These are phyloP conservation scores for Xanthorhoe designata DNA, from an alignment of 2,888 invertebrate genomes.

Conservation along the genomic window DNA sequence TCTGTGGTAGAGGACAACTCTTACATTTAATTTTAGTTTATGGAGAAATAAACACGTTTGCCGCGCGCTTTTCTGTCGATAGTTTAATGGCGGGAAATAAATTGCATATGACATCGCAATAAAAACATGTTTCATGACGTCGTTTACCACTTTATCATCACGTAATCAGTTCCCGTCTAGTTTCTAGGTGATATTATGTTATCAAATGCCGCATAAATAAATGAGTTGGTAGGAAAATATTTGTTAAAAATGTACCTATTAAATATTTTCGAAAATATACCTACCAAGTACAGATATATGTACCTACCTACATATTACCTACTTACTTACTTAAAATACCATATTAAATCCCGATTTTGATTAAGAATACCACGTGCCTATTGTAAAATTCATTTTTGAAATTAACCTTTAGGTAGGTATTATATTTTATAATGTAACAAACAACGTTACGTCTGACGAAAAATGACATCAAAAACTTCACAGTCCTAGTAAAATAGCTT, in stretches of 20 bases:
- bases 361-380: no score
- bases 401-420: no score
- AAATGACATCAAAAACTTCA: neutral
- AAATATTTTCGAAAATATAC: no score
- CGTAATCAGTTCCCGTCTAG: conserved; percentile 13
- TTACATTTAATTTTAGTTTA: conserved; percentile 73
- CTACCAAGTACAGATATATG: no score
- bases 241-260: neutral
- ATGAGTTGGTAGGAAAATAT: neutral
- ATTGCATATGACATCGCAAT: conserved; percentile 58
- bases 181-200: conserved; percentile 1
- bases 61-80: conserved; percentile 34
- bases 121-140: conserved; percentile 22
- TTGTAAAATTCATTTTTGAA: no score
- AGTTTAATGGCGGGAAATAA: conserved; percentile 44
- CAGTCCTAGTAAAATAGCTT: neutral
- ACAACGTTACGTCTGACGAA: no score
- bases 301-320: no score
- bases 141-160: conserved; percentile 19
- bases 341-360: no score
- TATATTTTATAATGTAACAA: no score
- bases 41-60: conserved; percentile 69
- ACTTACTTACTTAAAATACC: no score
- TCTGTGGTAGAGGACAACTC: neutral
- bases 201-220: neutral